Percentiles rank a stretch among this genome's conserved stretches.
Evolutionary conservation across 37 sponge, comb jelly and placozoan genomes (phyloP).

Genomic region (Theonella swinhoei): DNA sequence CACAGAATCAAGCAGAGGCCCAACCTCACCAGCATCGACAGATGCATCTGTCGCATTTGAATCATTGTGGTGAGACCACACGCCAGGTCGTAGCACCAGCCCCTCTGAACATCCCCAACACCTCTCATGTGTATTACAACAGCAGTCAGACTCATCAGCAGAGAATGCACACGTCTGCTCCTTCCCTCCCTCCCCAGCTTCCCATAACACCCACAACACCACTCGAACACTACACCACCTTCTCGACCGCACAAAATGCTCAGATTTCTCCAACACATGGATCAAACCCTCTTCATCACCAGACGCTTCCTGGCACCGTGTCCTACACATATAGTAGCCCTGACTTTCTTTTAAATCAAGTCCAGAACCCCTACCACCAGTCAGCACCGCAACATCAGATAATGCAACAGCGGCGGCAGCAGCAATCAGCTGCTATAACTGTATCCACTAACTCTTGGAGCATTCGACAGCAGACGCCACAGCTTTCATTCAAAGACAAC

Average conservation of each 20-base stretch:
- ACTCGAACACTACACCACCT: constrained; percentile 30
- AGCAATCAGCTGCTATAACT: background rate
- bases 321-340: background rate
- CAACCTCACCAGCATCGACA: background rate
- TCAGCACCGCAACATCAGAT: background rate
- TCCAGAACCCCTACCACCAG: background rate
- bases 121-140: background rate
- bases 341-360: background rate
- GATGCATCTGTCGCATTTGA: no score
- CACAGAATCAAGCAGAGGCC: no score
- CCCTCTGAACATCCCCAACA: no score
- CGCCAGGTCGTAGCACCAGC: background rate
- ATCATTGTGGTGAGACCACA: background rate
- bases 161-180: background rate
- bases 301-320: background rate
- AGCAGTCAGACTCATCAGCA: background rate
- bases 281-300: background rate
- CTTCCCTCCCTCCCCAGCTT: background rate
- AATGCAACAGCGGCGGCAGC: background rate
- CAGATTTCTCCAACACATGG: background rate
- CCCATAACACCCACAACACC: constrained; percentile 41
- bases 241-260: background rate
- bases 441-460: background rate
- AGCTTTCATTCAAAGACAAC: background rate
- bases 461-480: background rate